Conservation (phyloP, 2,113 vertebrate genomes). For the Lethenteron camtschaticum region DNA sequence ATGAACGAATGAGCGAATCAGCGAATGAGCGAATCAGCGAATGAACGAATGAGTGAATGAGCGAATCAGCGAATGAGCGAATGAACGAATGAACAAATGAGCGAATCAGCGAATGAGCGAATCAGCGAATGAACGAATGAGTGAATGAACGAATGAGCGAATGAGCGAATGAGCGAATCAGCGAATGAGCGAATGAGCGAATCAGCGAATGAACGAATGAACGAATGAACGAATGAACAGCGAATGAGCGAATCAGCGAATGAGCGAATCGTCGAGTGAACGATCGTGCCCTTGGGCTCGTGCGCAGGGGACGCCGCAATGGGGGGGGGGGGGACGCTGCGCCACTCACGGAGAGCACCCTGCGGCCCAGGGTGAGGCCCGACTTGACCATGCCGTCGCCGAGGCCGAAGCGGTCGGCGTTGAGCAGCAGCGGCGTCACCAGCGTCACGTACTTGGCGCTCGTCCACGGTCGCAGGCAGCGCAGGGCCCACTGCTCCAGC, state of each 20-base stretch:
- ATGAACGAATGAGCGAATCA: background rate
- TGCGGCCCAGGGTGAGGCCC: constrained; percentile 42
- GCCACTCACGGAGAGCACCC: constrained; percentile 20
- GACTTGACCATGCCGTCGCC: constrained; percentile 78
- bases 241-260: background rate
- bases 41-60: too few relatives aligned
- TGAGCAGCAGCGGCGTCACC: constrained; percentile 71
- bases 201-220: too few relatives aligned
- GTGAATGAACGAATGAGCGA: background rate
- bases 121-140: background rate
- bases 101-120: background rate
- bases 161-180: background rate
- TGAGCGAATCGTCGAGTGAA: background rate
- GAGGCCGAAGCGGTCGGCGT: constrained; percentile 56
- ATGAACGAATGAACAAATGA: background rate
- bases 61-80: background rate
- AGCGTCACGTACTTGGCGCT: constrained; percentile 72
- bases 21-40: background rate
- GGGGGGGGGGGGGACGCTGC: background rate
- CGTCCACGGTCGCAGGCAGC: constrained; percentile 60
- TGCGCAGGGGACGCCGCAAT: background rate
- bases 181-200: background rate
- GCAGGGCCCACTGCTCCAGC: constrained; percentile 52
- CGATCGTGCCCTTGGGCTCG: background rate
- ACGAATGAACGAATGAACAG: background rate